These are phyloP conservation scores for Sarcophaga subvicina DNA, from an alignment of 2,888 invertebrate species.

Conservation along the genomic window DNA sequence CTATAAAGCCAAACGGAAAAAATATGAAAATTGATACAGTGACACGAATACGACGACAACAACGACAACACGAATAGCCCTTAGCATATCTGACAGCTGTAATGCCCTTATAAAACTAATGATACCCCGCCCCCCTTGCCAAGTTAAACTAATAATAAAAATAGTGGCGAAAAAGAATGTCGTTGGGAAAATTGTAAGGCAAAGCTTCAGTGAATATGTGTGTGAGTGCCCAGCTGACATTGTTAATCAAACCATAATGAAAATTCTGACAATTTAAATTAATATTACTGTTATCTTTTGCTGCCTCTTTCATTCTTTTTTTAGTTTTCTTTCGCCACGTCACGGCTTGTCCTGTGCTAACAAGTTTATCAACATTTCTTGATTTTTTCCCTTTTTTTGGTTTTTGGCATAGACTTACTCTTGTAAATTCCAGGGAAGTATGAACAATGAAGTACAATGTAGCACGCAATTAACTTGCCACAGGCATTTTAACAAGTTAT, in stretches of 20 bases:
- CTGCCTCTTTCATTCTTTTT: not conserved
- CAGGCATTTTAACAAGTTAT: constrained; percentile 60
- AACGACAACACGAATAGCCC: constrained; percentile 21
- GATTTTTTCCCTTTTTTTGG: not conserved
- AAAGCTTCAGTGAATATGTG: not conserved
- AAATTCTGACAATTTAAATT: constrained; percentile 64
- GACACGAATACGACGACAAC: constrained; percentile 21
- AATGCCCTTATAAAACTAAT: constrained; percentile 21
- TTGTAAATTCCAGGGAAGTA: constrained; percentile 30
- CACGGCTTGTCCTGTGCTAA: not conserved
- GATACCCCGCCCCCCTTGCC: not conserved
- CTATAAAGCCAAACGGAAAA: not conserved
- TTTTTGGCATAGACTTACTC: constrained; percentile 5
- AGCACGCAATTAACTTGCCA: constrained; percentile 64
- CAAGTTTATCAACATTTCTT: constrained; percentile 14
- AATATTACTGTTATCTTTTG: constrained; percentile 21
- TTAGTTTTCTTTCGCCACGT: not conserved
- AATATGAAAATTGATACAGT: constrained; percentile 38
- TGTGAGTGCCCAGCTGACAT: constrained; percentile 26
- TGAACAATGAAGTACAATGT: not conserved
- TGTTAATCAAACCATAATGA: constrained; percentile 58
- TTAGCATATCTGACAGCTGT: constrained; percentile 33
- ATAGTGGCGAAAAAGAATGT: not conserved
- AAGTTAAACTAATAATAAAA: constrained; percentile 3
- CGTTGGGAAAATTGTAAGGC: not conserved